Base-by-base conservation (phyloP, 2,113 vertebrate genomes). In the Sinocyclocheilus maitianheensis region DNA sequence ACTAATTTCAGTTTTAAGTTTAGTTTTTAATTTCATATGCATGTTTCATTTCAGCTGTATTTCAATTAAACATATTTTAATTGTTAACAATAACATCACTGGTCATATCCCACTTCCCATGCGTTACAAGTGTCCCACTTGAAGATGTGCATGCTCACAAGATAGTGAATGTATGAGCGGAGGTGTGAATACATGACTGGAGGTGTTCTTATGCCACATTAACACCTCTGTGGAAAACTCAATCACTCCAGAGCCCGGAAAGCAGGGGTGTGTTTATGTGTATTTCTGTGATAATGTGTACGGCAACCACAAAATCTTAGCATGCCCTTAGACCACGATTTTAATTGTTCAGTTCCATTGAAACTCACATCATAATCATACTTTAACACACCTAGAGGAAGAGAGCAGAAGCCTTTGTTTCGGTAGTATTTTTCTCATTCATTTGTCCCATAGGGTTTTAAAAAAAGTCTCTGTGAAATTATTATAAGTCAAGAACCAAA, bases 181-280 rank as follows among this genome's bases (percentile, higher is more conserved):
- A 43, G 84, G 74, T 76, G 77, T 51, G 37, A 77, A 69, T 34
- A 55, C 86, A 46, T 24, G 43, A 48, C 51, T 72, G 26, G 74
- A 58, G 34, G 65, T 34, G 81, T 79, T 82, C 11, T 67, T 78
- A 62, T 81, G 46, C 34, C 75, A 89, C 93, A 92, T 87, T 78
- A 89, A 90, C 87, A 86, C 86, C 82, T 91, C 89, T 81, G 84
- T 22, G 43, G 83, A 82, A 48, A 46, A 37, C 79, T 88, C 86
- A 62, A 76, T 78, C 53, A n/a, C 48, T 3, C 46, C 26, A 74
- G 11, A 84, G 22, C 6, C 13, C 0, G 37, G 75, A 55, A 62
- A 81, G 78, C 58, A 81, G 78, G 16, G 60, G 78, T 16, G 86
- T 83, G 74, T 80, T 20, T 20, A 58, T 81, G 60, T 48, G 60